Conservation (phyloP, 2,797 vertebrate species). For the Babyrousa celebensis region DNA sequence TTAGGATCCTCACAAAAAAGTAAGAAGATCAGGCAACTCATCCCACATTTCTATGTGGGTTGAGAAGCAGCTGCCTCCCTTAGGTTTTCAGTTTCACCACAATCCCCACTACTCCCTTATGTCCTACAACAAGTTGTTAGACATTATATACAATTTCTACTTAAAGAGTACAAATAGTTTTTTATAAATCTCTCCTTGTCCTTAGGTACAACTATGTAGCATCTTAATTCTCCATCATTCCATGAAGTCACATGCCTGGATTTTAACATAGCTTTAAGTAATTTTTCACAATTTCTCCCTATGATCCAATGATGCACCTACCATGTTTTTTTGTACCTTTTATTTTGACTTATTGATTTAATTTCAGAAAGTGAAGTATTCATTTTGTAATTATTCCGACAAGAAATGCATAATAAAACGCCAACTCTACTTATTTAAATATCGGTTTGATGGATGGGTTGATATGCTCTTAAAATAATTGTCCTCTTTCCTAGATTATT, state of each 20-base stretch:
- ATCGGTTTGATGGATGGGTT: neutral
- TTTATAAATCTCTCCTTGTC: neutral
- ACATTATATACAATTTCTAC: neutral
- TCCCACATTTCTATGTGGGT: neutral
- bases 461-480: neutral
- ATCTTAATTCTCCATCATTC: neutral
- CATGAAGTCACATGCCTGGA: neutral
- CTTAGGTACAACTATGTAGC: neutral
- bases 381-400: neutral
- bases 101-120: neutral
- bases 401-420: neutral
- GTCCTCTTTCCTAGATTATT: conserved; percentile 11
- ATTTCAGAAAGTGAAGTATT: conserved; percentile 27
- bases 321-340: neutral
- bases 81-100: neutral
- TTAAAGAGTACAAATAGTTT: neutral
- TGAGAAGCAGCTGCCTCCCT: neutral
- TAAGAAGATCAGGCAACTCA: neutral
- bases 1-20: neutral
- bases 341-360: neutral
- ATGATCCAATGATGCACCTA: neutral
- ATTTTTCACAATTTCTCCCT: neutral
- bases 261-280: neutral
- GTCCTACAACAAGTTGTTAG: neutral
- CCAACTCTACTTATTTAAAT: neutral